These are phyloP conservation scores for Tringa solitaria DNA, from an alignment of 2,113 vertebrate species.

Conservation along the genomic window DNA sequence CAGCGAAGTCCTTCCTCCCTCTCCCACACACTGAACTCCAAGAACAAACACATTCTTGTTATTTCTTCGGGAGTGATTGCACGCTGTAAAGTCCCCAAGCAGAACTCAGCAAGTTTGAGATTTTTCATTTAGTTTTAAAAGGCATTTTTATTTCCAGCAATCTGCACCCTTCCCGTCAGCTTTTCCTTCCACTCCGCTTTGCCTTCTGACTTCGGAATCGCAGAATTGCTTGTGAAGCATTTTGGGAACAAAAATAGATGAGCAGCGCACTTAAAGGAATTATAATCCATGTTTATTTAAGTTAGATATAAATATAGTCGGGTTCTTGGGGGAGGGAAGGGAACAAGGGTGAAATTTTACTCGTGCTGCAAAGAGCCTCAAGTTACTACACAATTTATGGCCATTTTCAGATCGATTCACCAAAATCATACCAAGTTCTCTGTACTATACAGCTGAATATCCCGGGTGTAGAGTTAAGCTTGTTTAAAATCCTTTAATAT, in stretches of 20 bases:
- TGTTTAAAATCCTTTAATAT: not conserved
- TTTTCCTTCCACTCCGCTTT: not conserved
- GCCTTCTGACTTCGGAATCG: not conserved
- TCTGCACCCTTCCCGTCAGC: not conserved
- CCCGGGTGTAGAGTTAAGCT: not conserved
- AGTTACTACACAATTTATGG: not conserved
- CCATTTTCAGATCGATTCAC: not conserved
- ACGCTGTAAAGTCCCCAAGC: not conserved
- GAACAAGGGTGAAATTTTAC: not conserved
- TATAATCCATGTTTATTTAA: constrained; percentile 37
- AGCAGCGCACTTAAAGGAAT: constrained; percentile 1
- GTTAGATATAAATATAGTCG: constrained; percentile 28
- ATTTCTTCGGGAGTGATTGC: not conserved
- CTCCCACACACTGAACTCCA: not conserved
- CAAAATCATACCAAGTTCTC: not conserved
- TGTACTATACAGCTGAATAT: not conserved
- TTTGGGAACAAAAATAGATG: constrained; percentile 39
- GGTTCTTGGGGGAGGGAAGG: not conserved
- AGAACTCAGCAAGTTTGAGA: not conserved
- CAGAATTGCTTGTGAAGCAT: not conserved
- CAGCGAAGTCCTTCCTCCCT: constrained; percentile 10
- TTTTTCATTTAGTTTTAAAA: not conserved
- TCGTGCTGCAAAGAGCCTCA: not conserved
- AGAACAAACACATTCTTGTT: constrained; percentile 26
- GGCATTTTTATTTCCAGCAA: not conserved